Evolutionary conservation across 2,113 vertebrate genomes (phyloP).

Genomic region (Zosterops borbonicus): DNA sequence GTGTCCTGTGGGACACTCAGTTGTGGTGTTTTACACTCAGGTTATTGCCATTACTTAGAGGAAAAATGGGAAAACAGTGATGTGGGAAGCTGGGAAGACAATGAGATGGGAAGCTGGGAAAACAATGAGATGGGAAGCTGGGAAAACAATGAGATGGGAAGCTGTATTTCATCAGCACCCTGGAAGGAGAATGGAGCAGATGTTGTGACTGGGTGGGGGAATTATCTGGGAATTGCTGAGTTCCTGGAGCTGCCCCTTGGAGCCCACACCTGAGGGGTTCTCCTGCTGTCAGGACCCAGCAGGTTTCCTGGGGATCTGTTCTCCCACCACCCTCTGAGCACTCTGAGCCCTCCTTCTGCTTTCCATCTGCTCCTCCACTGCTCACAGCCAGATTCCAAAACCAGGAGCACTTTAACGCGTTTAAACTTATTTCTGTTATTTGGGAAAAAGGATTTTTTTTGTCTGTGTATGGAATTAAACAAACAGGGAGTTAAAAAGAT

Average conservation of each 20-base stretch:
- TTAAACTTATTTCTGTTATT: not conserved
- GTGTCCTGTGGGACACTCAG: not conserved
- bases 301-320: not conserved
- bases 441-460: not conserved
- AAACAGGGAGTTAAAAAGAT: not conserved
- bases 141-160: too few species aligned
- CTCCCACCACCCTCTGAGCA: not conserved
- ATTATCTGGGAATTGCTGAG: not conserved
- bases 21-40: not conserved
- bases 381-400: not conserved
- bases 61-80: rapidly evolving
- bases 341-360: not conserved
- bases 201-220: not conserved
- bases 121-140: not conserved
- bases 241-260: not conserved
- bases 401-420: rapidly evolving
- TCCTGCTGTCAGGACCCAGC: not conserved
- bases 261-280: not conserved
- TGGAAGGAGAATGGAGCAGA: not conserved
- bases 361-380: not conserved
- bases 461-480: not conserved
- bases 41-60: not conserved
- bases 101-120: not conserved
- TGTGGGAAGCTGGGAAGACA: not conserved
- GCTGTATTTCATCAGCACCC: not conserved